Evolutionary conservation across 2,797 vertebrate genomes (phyloP).

Genomic region (Morus bassanus): DNA sequence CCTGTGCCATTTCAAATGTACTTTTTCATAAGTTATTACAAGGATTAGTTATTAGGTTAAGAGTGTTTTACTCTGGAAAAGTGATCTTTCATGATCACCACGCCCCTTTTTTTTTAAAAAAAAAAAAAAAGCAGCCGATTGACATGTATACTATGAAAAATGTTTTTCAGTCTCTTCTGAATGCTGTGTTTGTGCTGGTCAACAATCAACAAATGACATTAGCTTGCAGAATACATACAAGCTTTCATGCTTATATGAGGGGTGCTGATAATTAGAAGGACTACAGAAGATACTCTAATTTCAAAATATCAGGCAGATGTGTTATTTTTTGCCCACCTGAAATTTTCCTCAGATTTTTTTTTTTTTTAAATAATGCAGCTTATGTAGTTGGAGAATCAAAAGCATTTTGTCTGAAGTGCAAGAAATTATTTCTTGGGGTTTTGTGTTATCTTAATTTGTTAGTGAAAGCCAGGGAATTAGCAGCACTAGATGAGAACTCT

Average conservation of each 20-base stretch:
- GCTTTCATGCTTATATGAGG: not conserved
- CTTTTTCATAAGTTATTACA: not conserved
- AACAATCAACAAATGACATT: not conserved
- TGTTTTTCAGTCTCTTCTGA: not conserved
- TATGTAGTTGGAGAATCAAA: not conserved
- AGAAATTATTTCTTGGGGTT: not conserved
- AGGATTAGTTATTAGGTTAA: not conserved
- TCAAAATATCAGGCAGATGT: not conserved
- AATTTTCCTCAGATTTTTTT: not conserved
- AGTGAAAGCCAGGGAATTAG: not conserved
- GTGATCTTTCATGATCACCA: not conserved
- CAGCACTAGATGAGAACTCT: not conserved
- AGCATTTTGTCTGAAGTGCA: not conserved
- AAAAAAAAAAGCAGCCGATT: not conserved
- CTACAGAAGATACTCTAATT: not conserved
- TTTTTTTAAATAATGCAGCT: not conserved
- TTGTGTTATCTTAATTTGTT: not conserved
- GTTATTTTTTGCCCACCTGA: not conserved
- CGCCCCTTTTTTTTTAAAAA: fast-evolving
- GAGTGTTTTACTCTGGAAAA: not conserved
- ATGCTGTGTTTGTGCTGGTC: not conserved
- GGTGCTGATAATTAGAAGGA: not conserved
- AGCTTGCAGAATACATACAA: not conserved
- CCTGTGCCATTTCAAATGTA: not conserved
- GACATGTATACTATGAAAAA: not conserved